A percentile compares a stretch with the other conserved stretches of the same genome.
phyloP scores from a whole-genome alignment of 1,140 invertebrate species.

The Drosophila sucinea region DNA sequence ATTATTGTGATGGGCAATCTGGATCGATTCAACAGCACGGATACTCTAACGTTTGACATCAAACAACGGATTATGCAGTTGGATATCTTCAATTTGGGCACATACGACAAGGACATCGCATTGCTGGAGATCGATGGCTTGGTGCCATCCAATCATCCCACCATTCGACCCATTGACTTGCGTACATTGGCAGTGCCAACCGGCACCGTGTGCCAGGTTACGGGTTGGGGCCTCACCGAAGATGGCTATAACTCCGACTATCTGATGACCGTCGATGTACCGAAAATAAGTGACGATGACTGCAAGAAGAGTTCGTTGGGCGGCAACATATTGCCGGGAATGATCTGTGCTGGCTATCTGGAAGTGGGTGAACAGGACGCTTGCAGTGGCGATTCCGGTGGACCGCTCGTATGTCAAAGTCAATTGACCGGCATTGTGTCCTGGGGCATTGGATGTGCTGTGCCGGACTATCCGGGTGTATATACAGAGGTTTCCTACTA shows the following conservation, averaged over 20 bases:
- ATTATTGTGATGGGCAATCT: slow-evolving; percentile 79
- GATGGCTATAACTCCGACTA: slow-evolving; percentile 52
- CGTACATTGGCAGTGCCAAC: slow-evolving; percentile 17
- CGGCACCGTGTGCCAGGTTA: slow-evolving; percentile 62
- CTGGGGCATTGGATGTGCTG: slow-evolving; percentile 85
- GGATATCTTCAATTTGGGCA: slow-evolving; percentile 47
- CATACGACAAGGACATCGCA: slow-evolving; percentile 67
- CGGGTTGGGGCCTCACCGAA: slow-evolving; percentile 73
- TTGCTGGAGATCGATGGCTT: slow-evolving; percentile 54
- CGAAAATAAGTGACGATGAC: slow-evolving; percentile 49
- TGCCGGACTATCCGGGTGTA: slow-evolving; percentile 84
- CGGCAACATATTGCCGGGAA: slow-evolving; percentile 46
- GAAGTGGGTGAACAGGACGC: slow-evolving; percentile 67
- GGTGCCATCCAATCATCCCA: slow-evolving; percentile 62
- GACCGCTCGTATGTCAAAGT: slow-evolving; percentile 54
- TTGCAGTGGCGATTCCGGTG: slow-evolving; percentile 84
- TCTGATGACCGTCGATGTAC: slow-evolving; percentile 69
- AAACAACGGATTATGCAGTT: slow-evolving; percentile 39
- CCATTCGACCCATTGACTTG: slow-evolving; percentile 59
- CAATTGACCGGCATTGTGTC: slow-evolving; percentile 84
- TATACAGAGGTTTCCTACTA: slow-evolving; percentile 86
- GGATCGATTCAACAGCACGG: slow-evolving; percentile 61
- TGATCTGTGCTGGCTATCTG: slow-evolving; percentile 76
- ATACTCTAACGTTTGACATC: slow-evolving; percentile 63
- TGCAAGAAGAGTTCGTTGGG: slow-evolving; percentile 56